Conservation (phyloP, 1,140 invertebrate genomes). For the Listronotus bonariensis region DNA sequence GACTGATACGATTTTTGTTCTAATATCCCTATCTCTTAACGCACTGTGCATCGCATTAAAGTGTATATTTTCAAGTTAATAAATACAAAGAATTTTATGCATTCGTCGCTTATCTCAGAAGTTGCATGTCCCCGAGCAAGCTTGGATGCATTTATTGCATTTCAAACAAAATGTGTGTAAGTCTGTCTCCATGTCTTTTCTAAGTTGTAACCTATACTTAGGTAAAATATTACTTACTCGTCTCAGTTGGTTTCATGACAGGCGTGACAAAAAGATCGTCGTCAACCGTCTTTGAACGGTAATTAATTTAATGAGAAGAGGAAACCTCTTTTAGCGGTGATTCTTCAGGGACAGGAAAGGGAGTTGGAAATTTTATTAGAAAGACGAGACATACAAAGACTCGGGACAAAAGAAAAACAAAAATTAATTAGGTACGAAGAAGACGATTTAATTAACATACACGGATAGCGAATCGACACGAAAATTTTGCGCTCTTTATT, state of each 20-base stretch:
- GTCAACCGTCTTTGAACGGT: conserved; percentile 30
- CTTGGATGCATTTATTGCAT: conserved; percentile 17
- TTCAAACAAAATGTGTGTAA: conserved; percentile 17
- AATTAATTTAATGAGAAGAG: conserved; percentile 38
- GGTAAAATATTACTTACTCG: conserved; percentile 13
- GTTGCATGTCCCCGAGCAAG: conserved; percentile 14
- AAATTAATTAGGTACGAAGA: conserved; percentile 27
- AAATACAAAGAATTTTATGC: conserved; percentile 22
- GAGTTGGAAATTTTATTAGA: conserved; percentile 29
- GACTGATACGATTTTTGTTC: too few relatives aligned
- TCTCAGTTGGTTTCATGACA: conserved; percentile 12
- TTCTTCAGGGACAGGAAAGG: conserved; percentile 26
- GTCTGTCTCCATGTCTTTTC: neutral
- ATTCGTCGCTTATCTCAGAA: conserved; percentile 16
- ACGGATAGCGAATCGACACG: neutral
- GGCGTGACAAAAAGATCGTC: conserved; percentile 32
- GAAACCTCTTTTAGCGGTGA: conserved; percentile 30
- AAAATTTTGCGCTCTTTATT: too few relatives aligned
- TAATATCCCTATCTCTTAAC: too few relatives aligned
- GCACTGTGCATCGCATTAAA: neutral
- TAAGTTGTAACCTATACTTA: conserved; percentile 21
- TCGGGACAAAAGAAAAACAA: conserved; percentile 25
- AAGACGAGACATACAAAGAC: conserved; percentile 9
- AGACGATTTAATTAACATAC: conserved; percentile 29
- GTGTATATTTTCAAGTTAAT: conserved; percentile 6